Evolutionary conservation across 2,113 vertebrate species (phyloP), one percentile per base, ranked within the genome.

Genomic region (Malurus elegans): DNA sequence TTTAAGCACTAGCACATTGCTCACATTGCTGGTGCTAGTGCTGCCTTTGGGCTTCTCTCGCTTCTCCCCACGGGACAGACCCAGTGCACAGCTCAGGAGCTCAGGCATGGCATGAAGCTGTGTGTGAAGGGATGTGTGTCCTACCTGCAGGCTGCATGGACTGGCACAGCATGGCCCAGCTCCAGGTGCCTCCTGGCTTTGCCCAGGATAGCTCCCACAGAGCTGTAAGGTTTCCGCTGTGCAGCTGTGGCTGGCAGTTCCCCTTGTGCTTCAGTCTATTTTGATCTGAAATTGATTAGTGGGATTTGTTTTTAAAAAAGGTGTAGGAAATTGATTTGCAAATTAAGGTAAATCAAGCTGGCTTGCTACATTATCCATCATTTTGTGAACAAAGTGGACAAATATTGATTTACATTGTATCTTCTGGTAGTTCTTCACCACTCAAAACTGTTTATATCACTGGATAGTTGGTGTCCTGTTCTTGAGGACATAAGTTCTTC

Each of bases 261-360:
- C 38, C 1, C 3, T 57, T 64, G 42, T 51, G 73, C 14, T 57
- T 95, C 69, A 79, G 40, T 86, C 60, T 91, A 2, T 54, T 96
- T 95, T 93, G 76, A 97, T 92, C 89, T 74, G 88, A 97, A 96
- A 97, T 95, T 86, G 92, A 93, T 96, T 73, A 81, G 85, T 81
- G 64, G 8, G 3, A 21, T 47, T 69, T 50, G 69, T 57, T 23
- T 15, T 12, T 19, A 47, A 47, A 71, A 88, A 93, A 86, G 45
- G 32, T 71, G 80, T 96, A 92, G 69, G 57, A 88, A 90, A 96
- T 97, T 87, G 50, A 97, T 97, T 96, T 97, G 91, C 92, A 97
- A 97, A 96, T 98, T 96, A 97, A 96, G 70, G 84, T 90, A 89
- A 96, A 97, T 97, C 96, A 96, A 92, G 88, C 45, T 84, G 72